Evolutionary conservation across 2,888 invertebrate genomes (phyloP), one percentile per base, ranked within the genome.

Genomic region (Chrysotoxum bicinctum): DNA sequence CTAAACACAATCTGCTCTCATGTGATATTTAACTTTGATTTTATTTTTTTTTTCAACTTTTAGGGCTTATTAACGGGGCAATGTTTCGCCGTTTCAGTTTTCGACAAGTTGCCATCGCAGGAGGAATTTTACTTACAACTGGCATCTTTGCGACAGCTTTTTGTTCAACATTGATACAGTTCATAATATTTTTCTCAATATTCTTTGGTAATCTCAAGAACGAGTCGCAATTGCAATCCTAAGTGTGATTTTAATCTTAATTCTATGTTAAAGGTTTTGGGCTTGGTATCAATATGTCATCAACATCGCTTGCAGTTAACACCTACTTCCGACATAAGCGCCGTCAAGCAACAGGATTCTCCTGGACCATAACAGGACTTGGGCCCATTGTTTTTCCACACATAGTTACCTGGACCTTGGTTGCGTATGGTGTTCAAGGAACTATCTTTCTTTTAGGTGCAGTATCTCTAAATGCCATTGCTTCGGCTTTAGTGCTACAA

Each of bases 381-480:
- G 96, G 96, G 0, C 95, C 96, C 0, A 95, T 96, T 35, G 88
- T 96, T 64, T 95, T 95, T 93, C 96, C 96, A 0, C 93, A 95
- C 87, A 92, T 96, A 26, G 94, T 96, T 52, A 96, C 95, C 9
- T 91, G 92, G 10, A 89, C 95, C 9, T 92, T 95, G 89, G 91
- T 92, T 0, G 88, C 90, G 16, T 96, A 94, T 87, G 96, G 95
- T 0, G 94, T 94, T 88, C 93, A 94, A 77, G 95, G 96, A 50
- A 93, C 95, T 0, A 93, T 95, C 73, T 90, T 96, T n/a, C 92
- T 96, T 23, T 93, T 95, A 87, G 93, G 94, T 7, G 96, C 93
- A 1, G 92, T 96, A 72, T 93, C 95, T 0, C 91, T 95, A 60
- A 95, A 96, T 89, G 93, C 95, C 0, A 90, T 95, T 48, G 93